Percentiles rank a stretch among this genome's conserved stretches.
Evolutionary conservation across 1,140 invertebrate genomes (phyloP).

Genomic region (Meteorus sp.): DNA sequence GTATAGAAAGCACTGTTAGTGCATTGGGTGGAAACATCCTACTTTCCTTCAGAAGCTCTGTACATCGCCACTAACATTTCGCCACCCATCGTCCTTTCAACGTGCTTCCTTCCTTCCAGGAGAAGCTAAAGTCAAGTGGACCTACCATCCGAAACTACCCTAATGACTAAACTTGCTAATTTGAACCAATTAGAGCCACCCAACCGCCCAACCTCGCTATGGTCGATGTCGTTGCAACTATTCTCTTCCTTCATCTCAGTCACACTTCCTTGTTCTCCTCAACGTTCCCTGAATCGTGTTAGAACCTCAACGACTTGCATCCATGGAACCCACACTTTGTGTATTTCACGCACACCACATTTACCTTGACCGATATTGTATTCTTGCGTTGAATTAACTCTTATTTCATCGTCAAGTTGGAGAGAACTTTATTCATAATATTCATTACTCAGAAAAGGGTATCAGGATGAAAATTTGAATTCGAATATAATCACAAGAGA

Average conservation of each 20-base stretch:
- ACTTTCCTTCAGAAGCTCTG: neutral
- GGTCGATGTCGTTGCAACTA: constrained; percentile 21
- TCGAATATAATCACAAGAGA: too few relatives aligned
- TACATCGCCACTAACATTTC: constrained; percentile 1
- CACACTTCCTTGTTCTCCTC: neutral
- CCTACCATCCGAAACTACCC: constrained; percentile 52
- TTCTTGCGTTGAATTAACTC: too few relatives aligned
- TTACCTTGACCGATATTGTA: too few relatives aligned
- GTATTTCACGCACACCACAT: too few relatives aligned
- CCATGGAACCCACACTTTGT: neutral
- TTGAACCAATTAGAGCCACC: constrained; percentile 57
- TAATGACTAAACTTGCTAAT: constrained; percentile 63
- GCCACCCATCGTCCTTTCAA: constrained; percentile 4
- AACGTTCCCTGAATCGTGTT: neutral
- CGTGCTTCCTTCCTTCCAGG: constrained; percentile 41
- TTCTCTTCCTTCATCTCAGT: constrained; percentile 17
- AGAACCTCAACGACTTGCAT: too few relatives aligned
- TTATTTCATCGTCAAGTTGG: too few relatives aligned
- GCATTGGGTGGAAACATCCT: constrained; percentile 2
- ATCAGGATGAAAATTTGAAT: too few relatives aligned
- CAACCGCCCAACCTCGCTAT: constrained; percentile 29
- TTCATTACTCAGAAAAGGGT: too few relatives aligned
- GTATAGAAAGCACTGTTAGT: neutral
- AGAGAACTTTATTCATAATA: too few relatives aligned
- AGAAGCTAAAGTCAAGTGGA: constrained; percentile 55